Evolutionary conservation across 2,797 vertebrate species (phyloP).

Genomic region (Corythornis leucogaster): DNA sequence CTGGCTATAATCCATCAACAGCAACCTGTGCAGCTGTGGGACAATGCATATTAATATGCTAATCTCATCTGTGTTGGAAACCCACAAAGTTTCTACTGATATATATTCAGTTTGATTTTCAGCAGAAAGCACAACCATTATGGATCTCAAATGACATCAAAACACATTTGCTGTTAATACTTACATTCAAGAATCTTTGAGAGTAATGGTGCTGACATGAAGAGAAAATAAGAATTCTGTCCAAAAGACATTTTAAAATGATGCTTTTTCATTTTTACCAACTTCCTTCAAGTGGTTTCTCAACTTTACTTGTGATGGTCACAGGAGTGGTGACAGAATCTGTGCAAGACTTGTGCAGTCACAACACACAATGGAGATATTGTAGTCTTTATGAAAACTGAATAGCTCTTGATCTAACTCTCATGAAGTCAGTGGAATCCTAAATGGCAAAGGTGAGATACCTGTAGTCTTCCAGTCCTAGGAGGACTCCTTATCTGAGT

Average conservation of each 20-base stretch:
- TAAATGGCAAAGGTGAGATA: neutral
- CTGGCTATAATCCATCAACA: neutral
- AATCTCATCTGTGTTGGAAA: neutral
- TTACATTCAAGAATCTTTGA: neutral
- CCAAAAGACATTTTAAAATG: neutral
- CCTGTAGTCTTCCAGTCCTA: neutral
- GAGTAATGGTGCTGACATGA: neutral
- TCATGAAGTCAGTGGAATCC: neutral
- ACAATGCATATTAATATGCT: neutral
- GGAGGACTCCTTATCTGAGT: neutral
- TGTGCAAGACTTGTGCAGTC: neutral
- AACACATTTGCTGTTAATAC: neutral
- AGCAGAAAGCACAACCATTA: slow-evolving; percentile 26
- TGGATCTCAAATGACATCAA: neutral
- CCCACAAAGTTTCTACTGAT: neutral
- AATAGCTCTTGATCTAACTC: neutral
- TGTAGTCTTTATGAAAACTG: neutral
- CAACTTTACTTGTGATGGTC: neutral
- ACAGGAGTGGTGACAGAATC: neutral
- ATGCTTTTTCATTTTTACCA: neutral
- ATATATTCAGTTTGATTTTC: slow-evolving; percentile 1
- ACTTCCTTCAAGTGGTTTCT: neutral
- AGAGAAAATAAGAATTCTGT: neutral
- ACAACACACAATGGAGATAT: neutral
- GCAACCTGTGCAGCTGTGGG: neutral